Percentiles rank a stretch among this genome's conserved stretches.
Evolutionary conservation across 2,113 vertebrate genomes (phyloP).

Genomic region (Nymphicus hollandicus): DNA sequence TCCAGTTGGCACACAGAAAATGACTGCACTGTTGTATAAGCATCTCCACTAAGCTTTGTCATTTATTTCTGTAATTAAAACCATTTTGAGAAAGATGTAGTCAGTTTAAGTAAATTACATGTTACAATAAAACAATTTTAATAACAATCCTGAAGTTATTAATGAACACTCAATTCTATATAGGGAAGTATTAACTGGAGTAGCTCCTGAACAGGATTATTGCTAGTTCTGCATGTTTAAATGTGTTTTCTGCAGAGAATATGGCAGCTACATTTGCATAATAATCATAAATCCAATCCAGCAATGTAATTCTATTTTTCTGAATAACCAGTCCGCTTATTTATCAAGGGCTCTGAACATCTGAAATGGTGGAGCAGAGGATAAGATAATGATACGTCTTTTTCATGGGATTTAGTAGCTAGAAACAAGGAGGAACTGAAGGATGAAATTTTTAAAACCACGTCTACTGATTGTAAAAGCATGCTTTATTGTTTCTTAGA

Average conservation of each 20-base stretch:
- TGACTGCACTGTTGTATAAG: constrained; percentile 67
- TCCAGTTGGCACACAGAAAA: constrained; percentile 66
- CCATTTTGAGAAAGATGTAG: constrained; percentile 55
- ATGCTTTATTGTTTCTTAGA: neutral
- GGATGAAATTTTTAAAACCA: neutral
- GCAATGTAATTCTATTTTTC: constrained; percentile 67
- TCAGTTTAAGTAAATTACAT: constrained; percentile 69
- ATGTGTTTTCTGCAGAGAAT: constrained; percentile 60
- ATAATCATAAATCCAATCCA: constrained; percentile 68
- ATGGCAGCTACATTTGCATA: constrained; percentile 74
- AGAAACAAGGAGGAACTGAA: constrained; percentile 20
- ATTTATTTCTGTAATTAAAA: constrained; percentile 78
- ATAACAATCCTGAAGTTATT: constrained; percentile 68
- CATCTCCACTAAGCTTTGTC: constrained; percentile 65
- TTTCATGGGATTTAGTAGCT: constrained; percentile 19
- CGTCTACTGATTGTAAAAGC: neutral
- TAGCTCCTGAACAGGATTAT: constrained; percentile 63
- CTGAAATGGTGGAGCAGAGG: constrained; percentile 18
- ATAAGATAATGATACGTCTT: constrained; percentile 30
- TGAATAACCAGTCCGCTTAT: constrained; percentile 60
- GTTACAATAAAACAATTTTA: constrained; percentile 71
- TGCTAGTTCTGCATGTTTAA: constrained; percentile 50
- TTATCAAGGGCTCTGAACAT: constrained; percentile 22
- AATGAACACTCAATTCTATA: constrained; percentile 65
- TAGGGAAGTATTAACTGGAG: constrained; percentile 57